phyloP scores from a whole-genome alignment of 1,140 invertebrate genomes.

The Drosophila ananassae region DNA sequence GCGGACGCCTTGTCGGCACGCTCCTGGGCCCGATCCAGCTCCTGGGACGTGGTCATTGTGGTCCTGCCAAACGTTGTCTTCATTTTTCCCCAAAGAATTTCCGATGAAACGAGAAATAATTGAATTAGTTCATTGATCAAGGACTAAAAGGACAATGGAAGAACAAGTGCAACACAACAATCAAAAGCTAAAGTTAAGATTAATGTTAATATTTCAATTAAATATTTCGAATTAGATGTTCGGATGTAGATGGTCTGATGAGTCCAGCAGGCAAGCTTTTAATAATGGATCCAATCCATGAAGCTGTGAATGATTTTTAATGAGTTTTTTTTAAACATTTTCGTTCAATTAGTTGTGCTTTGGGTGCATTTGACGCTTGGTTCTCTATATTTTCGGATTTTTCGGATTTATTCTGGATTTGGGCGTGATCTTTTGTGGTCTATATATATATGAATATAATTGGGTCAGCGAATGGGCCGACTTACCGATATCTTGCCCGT shows the following conservation, averaged over 20 bases:
- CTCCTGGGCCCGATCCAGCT: slow-evolving; percentile 93
- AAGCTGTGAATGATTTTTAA: slow-evolving; percentile 40
- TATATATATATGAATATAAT: background rate
- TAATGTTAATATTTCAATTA: slow-evolving; percentile 39
- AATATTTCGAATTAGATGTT: slow-evolving; percentile 13
- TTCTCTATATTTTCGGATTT: slow-evolving; percentile 17
- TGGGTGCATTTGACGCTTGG: slow-evolving; percentile 48
- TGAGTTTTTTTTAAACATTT: slow-evolving; percentile 8
- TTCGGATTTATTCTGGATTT: background rate
- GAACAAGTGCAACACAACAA: slow-evolving; percentile 42
- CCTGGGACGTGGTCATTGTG: slow-evolving; percentile 89
- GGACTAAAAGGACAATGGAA: background rate
- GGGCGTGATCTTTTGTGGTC: slow-evolving; percentile 13
- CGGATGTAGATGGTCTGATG: slow-evolving; percentile 12
- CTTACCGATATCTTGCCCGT: slow-evolving; percentile 84
- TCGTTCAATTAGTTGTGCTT: slow-evolving; percentile 23
- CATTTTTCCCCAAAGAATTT: slow-evolving; percentile 64
- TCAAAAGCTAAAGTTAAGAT: slow-evolving; percentile 22
- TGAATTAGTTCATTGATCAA: slow-evolving; percentile 54
- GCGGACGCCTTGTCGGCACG: slow-evolving; percentile 92
- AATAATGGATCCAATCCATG: slow-evolving; percentile 29
- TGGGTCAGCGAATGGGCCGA: slow-evolving; percentile 51
- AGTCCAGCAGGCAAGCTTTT: slow-evolving; percentile 47
- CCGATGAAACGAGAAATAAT: slow-evolving; percentile 43
- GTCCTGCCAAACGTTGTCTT: slow-evolving; percentile 90